Evolutionary conservation across 2,888 invertebrate genomes (phyloP), one percentile per base, ranked within the genome.

Genomic region (Ophioninae sp.): DNA sequence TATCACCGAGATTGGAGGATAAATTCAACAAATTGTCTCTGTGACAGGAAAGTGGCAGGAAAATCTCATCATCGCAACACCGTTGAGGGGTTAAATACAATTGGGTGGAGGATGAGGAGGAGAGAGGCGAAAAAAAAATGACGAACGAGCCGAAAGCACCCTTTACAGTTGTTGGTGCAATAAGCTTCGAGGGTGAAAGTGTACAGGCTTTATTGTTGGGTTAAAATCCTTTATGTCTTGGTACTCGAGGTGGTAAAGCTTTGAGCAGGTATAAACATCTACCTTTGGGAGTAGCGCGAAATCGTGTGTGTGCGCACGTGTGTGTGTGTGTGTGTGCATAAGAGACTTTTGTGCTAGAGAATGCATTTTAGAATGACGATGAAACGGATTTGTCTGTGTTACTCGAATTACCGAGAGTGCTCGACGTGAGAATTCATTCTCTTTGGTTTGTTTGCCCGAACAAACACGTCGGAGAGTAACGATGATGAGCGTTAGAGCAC

Each of bases 81-180:
- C 30, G 30, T 30, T 30, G 30, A 30, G 30, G 30, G 30, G 30
- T 30, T 73, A 83, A 78, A 80, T 77, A 74, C 58, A 67, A 51
- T 68, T 22, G 44, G 71, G 30, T 10, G 30, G n/a, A 63, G 69
- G 7, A n/a, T 6, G 51, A 51, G 39, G 58, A 22, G 56, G 2
- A 56, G 8, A 23, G n/a, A 17, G 30, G 17, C 13, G 20, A 44
- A 51, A 59, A 9, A 67, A 51, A 82, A 82, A 64, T 79, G 71
- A 79, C 73, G 82, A 79, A 74, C 69, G 59, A 59, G 79, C 51
- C 75, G 79, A 79, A 82, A 79, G 82, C 82, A 75, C 71, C 65
- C 59, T 20, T 30, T 71, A 65, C 44, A 77, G 39, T 51, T 10
- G 58, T 61, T 39, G 68, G 20, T 64, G 64, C 56, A 76, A 69